A percentile compares a stretch with the other conserved stretches of the same genome.
phyloP scores from a whole-genome alignment of 2,888 invertebrate species.

The Erpobdella octoculata region DNA sequence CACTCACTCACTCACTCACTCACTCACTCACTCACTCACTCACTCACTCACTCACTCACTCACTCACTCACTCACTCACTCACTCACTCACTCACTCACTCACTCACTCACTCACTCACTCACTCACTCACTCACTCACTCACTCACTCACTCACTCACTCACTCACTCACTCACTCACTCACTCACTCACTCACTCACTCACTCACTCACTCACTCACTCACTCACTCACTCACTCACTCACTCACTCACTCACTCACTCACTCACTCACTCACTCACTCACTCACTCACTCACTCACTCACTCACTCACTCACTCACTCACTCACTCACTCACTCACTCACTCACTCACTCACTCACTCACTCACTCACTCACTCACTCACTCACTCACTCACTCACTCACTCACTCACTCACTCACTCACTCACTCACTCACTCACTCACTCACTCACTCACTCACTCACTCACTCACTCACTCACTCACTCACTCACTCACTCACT shows the following conservation, averaged over 20 bases:
- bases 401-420: conserved; percentile 27
- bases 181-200: conserved; percentile 9
- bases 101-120: not conserved
- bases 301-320: not conserved
- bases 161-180: conserved; percentile 9
- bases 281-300: not conserved
- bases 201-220: conserved; percentile 9
- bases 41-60: conserved; percentile 21
- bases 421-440: conserved; percentile 29
- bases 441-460: conserved; percentile 29
- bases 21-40: conserved; percentile 24
- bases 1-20: conserved; percentile 24
- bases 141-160: conserved; percentile 13
- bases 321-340: not conserved
- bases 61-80: conserved; percentile 20
- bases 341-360: not conserved
- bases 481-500: conserved; percentile 31
- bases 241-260: conserved; percentile 9
- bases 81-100: conserved; percentile 8
- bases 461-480: conserved; percentile 32
- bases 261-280: not conserved
- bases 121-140: conserved; percentile 18
- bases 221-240: conserved; percentile 9
- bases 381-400: not conserved
- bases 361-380: not conserved